These are phyloP conservation scores for Dysmachus trigonus DNA, from an alignment of 2,888 invertebrate genomes.

Conservation along the genomic window DNA sequence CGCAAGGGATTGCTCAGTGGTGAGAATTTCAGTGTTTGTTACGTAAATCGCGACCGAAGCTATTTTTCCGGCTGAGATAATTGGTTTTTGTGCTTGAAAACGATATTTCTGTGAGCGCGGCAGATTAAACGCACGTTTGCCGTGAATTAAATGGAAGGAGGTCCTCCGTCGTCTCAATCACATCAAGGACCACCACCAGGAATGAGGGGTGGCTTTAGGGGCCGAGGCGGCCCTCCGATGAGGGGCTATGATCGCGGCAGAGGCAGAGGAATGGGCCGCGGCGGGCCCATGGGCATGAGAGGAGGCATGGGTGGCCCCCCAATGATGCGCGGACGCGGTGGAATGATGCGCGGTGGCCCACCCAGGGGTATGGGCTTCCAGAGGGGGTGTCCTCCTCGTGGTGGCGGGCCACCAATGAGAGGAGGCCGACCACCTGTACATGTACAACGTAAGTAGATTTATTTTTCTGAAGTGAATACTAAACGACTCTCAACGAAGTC, in stretches of 20 bases:
- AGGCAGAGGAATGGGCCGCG: constrained; percentile 62
- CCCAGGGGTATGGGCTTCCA: constrained; percentile 57
- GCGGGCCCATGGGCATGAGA: constrained; percentile 61
- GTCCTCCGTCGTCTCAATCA: constrained; percentile 50
- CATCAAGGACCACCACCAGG: constrained; percentile 47
- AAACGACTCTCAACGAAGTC: constrained; percentile 31
- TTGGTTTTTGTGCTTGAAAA: background rate
- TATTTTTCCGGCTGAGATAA: background rate
- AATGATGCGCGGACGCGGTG: constrained; percentile 42
- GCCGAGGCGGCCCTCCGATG: constrained; percentile 60
- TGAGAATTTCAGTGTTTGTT: background rate
- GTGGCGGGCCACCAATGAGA: constrained; percentile 53
- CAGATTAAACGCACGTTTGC: background rate
- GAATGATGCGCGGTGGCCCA: constrained; percentile 44
- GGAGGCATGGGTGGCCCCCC: constrained; percentile 58
- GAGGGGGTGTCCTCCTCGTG: constrained; percentile 55
- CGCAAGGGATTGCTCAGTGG: background rate
- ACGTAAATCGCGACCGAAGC: background rate
- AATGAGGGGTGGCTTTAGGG: constrained; percentile 61
- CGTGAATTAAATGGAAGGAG: constrained; percentile 52
- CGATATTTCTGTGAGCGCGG: background rate
- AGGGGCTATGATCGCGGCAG: constrained; percentile 62
- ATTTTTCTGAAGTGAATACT: constrained; percentile 4
- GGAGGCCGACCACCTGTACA: constrained; percentile 60
- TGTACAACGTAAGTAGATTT: constrained; percentile 60